phyloP scores from a whole-genome alignment of 2,888 invertebrate species.

The Caenorhabditis imperialis region DNA sequence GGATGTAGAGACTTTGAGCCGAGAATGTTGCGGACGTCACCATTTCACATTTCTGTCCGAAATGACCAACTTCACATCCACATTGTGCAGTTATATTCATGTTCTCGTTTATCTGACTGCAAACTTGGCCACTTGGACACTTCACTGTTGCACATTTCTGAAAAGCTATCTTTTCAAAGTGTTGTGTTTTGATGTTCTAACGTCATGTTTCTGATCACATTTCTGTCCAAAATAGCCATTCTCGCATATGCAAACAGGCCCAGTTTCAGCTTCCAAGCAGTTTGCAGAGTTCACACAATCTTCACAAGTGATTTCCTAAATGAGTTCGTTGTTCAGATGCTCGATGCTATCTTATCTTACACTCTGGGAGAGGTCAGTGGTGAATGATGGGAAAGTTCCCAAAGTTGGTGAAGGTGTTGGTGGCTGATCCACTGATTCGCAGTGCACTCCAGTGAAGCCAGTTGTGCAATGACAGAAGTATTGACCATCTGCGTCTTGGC shows the following conservation, averaged over 20 bases:
- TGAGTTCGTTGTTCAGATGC: background rate
- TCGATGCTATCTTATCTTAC: conserved; percentile 1
- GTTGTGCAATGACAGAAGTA: conserved; percentile 63
- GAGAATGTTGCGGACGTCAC: conserved; percentile 65
- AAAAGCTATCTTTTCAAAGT: conserved; percentile 4
- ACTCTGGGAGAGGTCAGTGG: background rate
- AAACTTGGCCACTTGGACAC: conserved; percentile 47
- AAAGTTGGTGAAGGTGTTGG: conserved; percentile 22
- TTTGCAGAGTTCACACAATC: conserved; percentile 57
- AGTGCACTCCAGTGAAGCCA: conserved; percentile 65
- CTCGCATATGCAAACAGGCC: conserved; percentile 61
- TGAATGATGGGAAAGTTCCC: conserved; percentile 24
- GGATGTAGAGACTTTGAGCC: conserved; percentile 64
- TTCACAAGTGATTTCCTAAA: conserved; percentile 56
- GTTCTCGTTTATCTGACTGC: conserved; percentile 33
- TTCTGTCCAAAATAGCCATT: conserved; percentile 57
- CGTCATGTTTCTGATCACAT: conserved; percentile 58
- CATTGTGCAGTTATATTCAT: conserved; percentile 47
- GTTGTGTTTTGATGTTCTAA: conserved; percentile 12
- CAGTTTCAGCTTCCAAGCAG: conserved; percentile 58
- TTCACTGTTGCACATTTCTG: conserved; percentile 48
- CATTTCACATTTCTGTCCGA: conserved; percentile 62
- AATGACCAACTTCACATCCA: conserved; percentile 54
- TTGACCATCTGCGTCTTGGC: conserved; percentile 82
- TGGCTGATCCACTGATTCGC: conserved; percentile 52